These are phyloP conservation scores for Merops nubicus DNA, from an alignment of 2,113 vertebrate species.

Conservation along the genomic window DNA sequence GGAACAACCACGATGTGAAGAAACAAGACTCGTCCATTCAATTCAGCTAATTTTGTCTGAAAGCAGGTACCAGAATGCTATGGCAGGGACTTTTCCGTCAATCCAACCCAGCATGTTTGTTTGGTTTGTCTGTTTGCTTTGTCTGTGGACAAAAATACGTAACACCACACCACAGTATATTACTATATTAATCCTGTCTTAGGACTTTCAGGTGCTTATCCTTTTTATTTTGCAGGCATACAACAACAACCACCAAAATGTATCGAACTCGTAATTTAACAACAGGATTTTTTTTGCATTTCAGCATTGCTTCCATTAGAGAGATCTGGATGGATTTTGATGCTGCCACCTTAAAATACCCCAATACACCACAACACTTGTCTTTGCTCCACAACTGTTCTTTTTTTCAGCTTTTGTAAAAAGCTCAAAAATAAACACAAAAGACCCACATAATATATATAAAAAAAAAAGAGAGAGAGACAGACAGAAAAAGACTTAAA, in stretches of 20 bases:
- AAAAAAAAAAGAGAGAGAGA: not conserved
- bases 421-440: not conserved
- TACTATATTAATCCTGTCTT: not conserved
- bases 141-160: not conserved
- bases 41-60: not conserved
- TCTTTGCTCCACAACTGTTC: not conserved
- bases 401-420: not conserved
- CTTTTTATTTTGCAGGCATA: not conserved
- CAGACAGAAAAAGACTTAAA: not conserved
- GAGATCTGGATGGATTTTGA: not conserved
- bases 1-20: accelerated
- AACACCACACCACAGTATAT: not conserved
- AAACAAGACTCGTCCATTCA: not conserved
- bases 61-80: not conserved
- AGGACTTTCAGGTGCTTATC: not conserved
- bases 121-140: not conserved
- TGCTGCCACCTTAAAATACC: not conserved
- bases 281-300: not conserved
- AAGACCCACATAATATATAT: not conserved
- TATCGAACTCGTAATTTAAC: not conserved
- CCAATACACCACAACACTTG: accelerated
- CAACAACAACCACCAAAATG: not conserved
- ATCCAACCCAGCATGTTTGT: no score
- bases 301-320: not conserved
- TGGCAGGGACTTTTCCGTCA: not conserved